Base-by-base conservation (phyloP, 2,888 invertebrate species). In the Zaprionus obscuricornis region DNA sequence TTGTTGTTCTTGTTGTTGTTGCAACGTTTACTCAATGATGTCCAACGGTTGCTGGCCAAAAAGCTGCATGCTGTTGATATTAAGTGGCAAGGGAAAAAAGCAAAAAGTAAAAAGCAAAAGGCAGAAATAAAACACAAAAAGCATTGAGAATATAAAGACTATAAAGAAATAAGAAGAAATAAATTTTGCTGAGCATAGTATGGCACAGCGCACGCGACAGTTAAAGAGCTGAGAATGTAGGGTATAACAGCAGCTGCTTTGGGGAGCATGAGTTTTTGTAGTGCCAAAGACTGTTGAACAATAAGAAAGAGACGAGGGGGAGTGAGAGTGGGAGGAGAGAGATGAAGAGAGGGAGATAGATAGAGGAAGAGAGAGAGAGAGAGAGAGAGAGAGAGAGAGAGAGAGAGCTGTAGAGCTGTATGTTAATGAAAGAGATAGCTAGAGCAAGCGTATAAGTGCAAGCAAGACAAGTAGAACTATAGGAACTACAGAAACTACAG, bases 201-300 rank as follows among this genome's bases (percentile, higher is more conserved):
- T n/a, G n/a, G n/a, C n/a, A n/a, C n/a, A n/a, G n/a, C n/a, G n/a
- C n/a, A n/a, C n/a, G n/a, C n/a, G n/a, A n/a, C n/a, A n/a, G n/a
- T n/a, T n/a, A n/a, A n/a, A 14, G 5, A 13, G 51, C 6, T 2
- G 13, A n/a, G 16, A 3, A 20, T n/a, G 10, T 6, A n/a, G 26
- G 20, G 26, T n/a, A 16, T 27, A 18, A 40, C 51, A 69, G 45
- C 58, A 65, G 59, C 52, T 69, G 65, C 39, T n/a, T 69, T 47
- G 51, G 49, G 37, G 26, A 66, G 54, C 68, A 58, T 71, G 59
- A 68, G 71, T 68, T 47, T 34, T 46, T n/a, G n/a, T 45, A 54
- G 37, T 33, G 63, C 51, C 56, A 16, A 62, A 14, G 26, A 43
- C 4, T 7, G 42, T 36, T 54, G 37, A 47, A 43, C 50, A 66